Base-by-base conservation (phyloP, 2,888 invertebrate genomes). In the Pantelozetes paolii region DNA sequence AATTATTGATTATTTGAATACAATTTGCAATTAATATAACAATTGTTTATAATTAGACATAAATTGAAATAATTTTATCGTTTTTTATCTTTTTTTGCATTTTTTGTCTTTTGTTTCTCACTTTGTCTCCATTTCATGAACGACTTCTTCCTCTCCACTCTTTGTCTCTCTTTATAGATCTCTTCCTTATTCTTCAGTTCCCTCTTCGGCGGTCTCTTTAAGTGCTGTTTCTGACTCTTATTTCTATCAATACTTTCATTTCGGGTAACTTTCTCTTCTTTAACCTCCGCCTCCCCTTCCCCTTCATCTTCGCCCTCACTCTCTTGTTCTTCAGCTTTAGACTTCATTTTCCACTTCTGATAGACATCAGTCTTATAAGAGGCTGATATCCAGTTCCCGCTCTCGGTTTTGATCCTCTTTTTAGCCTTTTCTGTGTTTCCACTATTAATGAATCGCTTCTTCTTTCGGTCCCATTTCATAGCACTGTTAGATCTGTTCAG, bases 321-420 rank as follows among this genome's bases (percentile, higher is more conserved):
- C 13, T 36, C 50, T 23, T 74, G 72, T 36, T 54, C 54, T 5
- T 74, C 79, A 36, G 79, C 76, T 75, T 81, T 82, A 67, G 79
- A 89, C 79, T 89, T 89, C 76, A 89, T 88, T 79, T 90, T 88
- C 96, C 96, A 96, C 73, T 89, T 88, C 76, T 87, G 87, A 83
- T 85, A 86, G 80, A 83, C 87, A 71, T 95, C 91, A 76, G 92
- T 90, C 84, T 96, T 96, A 84, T 92, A 98, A 0, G 92, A 89
- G 0, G 96, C 93, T 0, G 96, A 90, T 79, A 99, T 94, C 88
- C 93, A 92, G 0, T 87, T 89, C 23, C 97, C 99, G 76, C 94
- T 94, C 84, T 99, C 99, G 0, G 97, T 97, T 79, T 90, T 89
- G 77, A 99, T 95, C 84, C 90, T 92, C 73, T 54, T 54, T 28